These are phyloP conservation scores for Pygocentrus nattereri DNA, from an alignment of 2,797 vertebrate species.

Conservation along the genomic window DNA sequence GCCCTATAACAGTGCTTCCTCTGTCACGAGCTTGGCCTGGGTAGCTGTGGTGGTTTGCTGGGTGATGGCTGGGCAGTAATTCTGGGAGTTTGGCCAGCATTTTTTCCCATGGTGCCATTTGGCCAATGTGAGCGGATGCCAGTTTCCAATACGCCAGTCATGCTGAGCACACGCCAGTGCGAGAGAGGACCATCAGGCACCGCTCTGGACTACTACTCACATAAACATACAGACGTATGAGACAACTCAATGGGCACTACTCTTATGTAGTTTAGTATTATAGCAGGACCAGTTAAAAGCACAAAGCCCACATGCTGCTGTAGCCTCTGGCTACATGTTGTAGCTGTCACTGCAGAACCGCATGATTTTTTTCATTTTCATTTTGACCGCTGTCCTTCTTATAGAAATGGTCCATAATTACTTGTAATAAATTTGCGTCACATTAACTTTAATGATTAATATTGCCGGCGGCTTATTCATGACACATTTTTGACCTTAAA, in stretches of 20 bases:
- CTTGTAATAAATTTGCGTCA: neutral
- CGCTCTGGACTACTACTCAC: neutral
- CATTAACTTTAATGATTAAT: neutral
- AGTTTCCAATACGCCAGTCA: constrained; percentile 47
- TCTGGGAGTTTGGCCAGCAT: constrained; percentile 32
- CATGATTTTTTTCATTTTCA: too few species aligned
- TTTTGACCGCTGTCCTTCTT: neutral
- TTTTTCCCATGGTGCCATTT: constrained; percentile 50
- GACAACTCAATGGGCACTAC: constrained; percentile 2
- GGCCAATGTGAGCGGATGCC: constrained; percentile 36
- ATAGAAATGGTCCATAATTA: neutral
- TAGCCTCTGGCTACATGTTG: neutral
- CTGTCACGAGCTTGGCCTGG: constrained; percentile 43
- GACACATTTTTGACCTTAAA: too few species aligned
- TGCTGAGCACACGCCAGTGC: constrained; percentile 1
- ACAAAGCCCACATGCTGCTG: neutral
- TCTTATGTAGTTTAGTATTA: constrained; percentile 1
- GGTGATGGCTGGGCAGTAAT: constrained; percentile 40
- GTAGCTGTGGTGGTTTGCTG: constrained; percentile 15
- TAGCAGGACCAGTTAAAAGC: neutral
- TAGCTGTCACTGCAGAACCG: too few species aligned
- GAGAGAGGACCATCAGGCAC: constrained; percentile 36
- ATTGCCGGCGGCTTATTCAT: too few species aligned
- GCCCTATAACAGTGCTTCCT: constrained; percentile 33
- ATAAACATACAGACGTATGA: neutral